Conservation (phyloP, 2,113 vertebrate genomes). For the Petromus typicus region DNA sequence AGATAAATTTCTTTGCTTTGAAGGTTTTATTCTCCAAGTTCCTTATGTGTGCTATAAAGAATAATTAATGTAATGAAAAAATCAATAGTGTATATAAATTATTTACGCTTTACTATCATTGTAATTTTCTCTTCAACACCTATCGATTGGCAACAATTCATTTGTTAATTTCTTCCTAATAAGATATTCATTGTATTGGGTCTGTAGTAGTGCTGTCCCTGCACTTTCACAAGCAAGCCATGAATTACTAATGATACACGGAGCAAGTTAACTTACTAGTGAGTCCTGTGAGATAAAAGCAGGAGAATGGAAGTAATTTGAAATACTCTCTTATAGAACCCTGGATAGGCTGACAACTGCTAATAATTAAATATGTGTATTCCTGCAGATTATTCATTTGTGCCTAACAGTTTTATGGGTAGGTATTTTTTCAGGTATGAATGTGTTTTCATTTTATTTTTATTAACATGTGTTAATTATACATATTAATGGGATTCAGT, state of each 20-base stretch:
- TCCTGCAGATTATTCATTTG: background rate
- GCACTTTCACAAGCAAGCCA: constrained; percentile 68
- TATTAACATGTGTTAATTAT: background rate
- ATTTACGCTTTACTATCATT: constrained; percentile 82
- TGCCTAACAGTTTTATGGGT: background rate
- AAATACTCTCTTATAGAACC: background rate
- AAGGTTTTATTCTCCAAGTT: constrained; percentile 80
- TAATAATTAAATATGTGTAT: background rate
- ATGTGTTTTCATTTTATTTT: background rate
- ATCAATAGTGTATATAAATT: constrained; percentile 80
- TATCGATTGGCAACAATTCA: constrained; percentile 84
- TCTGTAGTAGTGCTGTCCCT: constrained; percentile 79
- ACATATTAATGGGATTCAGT: background rate
- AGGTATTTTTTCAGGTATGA: background rate
- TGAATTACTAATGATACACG: constrained; percentile 74
- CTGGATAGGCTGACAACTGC: background rate
- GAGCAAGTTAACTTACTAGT: constrained; percentile 58
- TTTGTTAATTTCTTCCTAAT: constrained; percentile 81
- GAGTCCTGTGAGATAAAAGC: constrained; percentile 17
- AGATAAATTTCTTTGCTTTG: constrained; percentile 76
- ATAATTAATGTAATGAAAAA: constrained; percentile 84
- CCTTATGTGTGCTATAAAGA: constrained; percentile 78
- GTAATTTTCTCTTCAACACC: constrained; percentile 81
- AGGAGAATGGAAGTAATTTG: constrained; percentile 50
- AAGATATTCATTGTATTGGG: constrained; percentile 79